phyloP scores from a whole-genome alignment of 2,797 vertebrate genomes.

The Merluccius polli region DNA sequence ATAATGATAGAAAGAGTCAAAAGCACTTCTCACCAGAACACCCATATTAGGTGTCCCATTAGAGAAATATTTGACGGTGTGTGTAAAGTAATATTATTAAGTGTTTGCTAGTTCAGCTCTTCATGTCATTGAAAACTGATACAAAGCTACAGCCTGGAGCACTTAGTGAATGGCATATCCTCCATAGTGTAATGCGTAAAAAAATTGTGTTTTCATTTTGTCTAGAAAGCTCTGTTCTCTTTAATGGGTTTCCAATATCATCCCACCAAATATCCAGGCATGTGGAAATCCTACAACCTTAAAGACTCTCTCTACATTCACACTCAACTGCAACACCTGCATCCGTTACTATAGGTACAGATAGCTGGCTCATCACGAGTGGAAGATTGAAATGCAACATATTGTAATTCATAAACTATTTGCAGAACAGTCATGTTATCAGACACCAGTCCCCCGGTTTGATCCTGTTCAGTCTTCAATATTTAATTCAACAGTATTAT shows the following conservation, averaged over 20 bases:
- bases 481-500: slow-evolving; percentile 1
- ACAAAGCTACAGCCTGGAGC: neutral
- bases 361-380: neutral
- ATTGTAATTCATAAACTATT: neutral
- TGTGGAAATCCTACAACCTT: neutral
- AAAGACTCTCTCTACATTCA: neutral
- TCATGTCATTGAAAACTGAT: neutral
- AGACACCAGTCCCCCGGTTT: neutral
- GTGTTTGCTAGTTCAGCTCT: slow-evolving; percentile 4
- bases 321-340: slow-evolving; percentile 1
- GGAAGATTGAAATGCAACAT: neutral
- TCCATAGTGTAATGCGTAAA: neutral
- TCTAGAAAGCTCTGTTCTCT: neutral
- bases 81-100: slow-evolving; percentile 4
- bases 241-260: slow-evolving; percentile 4
- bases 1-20: neutral
- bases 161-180: slow-evolving; percentile 6
- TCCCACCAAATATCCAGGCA: neutral
- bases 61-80: neutral
- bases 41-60: neutral
- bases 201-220: neutral
- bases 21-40: neutral
- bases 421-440: neutral
- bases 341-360: neutral
- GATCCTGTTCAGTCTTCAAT: neutral